These are phyloP conservation scores for Hirundo rustica DNA, from an alignment of 2,797 vertebrate genomes.

Conservation along the genomic window DNA sequence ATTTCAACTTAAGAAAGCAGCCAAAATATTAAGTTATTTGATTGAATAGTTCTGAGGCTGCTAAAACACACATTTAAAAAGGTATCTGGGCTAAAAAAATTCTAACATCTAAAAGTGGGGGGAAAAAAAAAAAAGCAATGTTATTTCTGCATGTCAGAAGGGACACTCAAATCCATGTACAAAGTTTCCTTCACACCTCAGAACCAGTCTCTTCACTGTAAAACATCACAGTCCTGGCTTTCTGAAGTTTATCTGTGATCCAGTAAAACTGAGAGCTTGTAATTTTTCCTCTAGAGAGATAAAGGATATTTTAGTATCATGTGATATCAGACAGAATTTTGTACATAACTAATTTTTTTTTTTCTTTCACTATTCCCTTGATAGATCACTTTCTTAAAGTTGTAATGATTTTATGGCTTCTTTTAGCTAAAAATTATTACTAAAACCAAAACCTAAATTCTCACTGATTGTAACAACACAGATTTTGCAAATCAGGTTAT, in stretches of 20 bases:
- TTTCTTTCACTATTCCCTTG: background rate
- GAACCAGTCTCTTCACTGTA: background rate
- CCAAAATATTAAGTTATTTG: background rate
- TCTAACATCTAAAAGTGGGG: background rate
- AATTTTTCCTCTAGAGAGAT: background rate
- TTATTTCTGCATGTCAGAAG: background rate
- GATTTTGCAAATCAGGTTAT: background rate
- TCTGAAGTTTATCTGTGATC: background rate
- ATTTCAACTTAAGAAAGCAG: background rate
- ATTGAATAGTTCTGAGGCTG: background rate
- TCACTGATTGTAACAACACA: background rate
- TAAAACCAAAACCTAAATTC: background rate
- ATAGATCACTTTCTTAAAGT: background rate
- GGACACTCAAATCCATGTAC: background rate
- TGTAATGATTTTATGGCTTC: background rate
- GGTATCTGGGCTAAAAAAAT: background rate
- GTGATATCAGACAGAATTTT: background rate
- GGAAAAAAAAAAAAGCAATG: background rate
- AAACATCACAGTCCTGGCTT: background rate
- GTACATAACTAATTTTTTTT: background rate
- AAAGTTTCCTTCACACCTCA: background rate
- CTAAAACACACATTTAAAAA: background rate
- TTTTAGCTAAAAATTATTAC: background rate
- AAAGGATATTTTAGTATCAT: background rate
- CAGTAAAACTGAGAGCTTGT: background rate